These are phyloP conservation scores for Scatophagus argus DNA, from an alignment of 2,113 vertebrate species.

Conservation along the genomic window DNA sequence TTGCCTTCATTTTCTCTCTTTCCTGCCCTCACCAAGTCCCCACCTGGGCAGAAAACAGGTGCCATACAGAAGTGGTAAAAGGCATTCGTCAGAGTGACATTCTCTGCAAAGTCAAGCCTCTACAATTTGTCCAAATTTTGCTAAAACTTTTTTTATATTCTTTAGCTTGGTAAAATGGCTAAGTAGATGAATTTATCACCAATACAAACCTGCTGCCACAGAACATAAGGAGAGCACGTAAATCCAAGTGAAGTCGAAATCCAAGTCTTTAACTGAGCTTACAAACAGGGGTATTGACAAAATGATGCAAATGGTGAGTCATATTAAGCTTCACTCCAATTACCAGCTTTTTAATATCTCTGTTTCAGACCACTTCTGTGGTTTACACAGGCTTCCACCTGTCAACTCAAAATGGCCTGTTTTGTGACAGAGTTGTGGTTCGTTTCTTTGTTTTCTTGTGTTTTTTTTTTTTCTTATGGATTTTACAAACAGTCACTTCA, in stretches of 20 bases:
- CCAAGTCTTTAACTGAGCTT: slow-evolving; percentile 11
- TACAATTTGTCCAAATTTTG: slow-evolving; percentile 6
- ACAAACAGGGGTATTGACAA: not conserved
- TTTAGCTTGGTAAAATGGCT: not conserved
- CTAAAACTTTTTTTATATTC: slow-evolving; percentile 2
- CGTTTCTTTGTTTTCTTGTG: not conserved
- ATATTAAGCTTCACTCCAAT: not conserved
- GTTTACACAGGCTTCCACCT: not conserved
- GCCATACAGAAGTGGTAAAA: slow-evolving; percentile 38
- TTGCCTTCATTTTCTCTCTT: slow-evolving; percentile 56
- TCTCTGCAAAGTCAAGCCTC: slow-evolving; percentile 49
- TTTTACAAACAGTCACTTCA: slow-evolving; percentile 5
- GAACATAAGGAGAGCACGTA: not conserved
- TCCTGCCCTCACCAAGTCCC: slow-evolving; percentile 36
- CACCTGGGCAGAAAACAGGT: slow-evolving; percentile 65
- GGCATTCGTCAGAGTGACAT: slow-evolving; percentile 44
- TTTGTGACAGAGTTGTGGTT: not conserved
- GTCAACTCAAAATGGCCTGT: not conserved
- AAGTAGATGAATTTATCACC: not conserved
- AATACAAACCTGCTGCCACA: not conserved
- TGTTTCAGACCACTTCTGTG: not conserved
- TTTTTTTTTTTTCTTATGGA: not conserved
- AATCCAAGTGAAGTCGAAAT: not conserved
- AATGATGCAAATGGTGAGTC: not conserved
- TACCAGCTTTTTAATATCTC: not conserved